These are phyloP conservation scores for Oxystoma pomonae DNA, from an alignment of 2,888 invertebrate species.

Conservation along the genomic window DNA sequence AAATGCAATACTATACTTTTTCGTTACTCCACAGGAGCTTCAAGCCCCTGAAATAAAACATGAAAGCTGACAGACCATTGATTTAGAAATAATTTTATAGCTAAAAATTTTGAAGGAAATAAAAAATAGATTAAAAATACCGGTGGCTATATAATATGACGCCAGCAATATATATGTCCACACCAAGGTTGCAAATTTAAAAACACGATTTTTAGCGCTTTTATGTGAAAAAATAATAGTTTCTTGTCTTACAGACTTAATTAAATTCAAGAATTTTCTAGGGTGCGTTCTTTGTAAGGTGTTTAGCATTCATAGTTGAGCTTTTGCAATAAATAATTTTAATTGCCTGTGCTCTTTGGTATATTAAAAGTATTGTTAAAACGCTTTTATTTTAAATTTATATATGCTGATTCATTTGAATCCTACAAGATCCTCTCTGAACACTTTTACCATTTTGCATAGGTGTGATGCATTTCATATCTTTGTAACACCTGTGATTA, in stretches of 20 bases:
- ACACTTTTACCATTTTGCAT: not conserved
- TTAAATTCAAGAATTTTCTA: not conserved
- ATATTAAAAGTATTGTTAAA: not conserved
- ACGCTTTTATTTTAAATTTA: too few relatives aligned
- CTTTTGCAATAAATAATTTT: not conserved
- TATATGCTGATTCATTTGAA: not conserved
- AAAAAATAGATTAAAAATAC: too few relatives aligned
- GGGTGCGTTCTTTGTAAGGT: not conserved
- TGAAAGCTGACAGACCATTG: too few relatives aligned
- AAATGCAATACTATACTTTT: too few relatives aligned
- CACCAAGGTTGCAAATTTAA: not conserved
- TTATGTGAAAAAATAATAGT: not conserved
- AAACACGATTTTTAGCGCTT: not conserved
- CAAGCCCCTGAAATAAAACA: too few relatives aligned
- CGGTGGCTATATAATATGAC: too few relatives aligned
- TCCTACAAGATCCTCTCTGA: not conserved
- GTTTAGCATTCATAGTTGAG: not conserved
- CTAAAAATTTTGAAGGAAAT: too few relatives aligned
- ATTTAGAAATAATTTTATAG: too few relatives aligned
- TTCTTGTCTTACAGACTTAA: not conserved
- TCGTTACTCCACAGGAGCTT: too few relatives aligned
- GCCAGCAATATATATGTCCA: too few relatives aligned
- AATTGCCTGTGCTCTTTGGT: not conserved
- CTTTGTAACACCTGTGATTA: too few relatives aligned
- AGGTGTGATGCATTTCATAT: not conserved